Evolutionary conservation across 2,797 vertebrate species (phyloP).

Genomic region (Thalassophryne amazonica): DNA sequence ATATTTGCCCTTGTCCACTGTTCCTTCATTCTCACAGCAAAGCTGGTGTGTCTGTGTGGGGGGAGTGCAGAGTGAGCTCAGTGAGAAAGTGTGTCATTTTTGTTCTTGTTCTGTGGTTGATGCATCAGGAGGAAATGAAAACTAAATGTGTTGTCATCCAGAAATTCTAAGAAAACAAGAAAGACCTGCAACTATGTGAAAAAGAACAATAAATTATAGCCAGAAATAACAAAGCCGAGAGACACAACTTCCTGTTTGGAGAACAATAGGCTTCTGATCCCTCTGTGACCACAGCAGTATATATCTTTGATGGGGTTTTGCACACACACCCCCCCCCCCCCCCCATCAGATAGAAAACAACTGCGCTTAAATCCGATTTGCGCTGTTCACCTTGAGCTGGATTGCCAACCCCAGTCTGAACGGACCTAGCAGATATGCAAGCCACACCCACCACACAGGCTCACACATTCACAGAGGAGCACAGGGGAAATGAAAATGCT

Average conservation of each 20-base stretch:
- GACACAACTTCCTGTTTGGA: constrained; percentile 33
- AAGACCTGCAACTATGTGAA: not conserved
- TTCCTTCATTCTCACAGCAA: constrained; percentile 34
- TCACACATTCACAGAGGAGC: no score
- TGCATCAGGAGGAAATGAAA: constrained; percentile 23
- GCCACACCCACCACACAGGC: no score
- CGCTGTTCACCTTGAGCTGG: no score
- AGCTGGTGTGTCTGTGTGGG: constrained; percentile 28
- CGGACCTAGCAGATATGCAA: no score
- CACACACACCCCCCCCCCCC: no score
- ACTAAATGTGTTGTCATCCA: constrained; percentile 6
- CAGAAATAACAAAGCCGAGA: constrained; percentile 16
- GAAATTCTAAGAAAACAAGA: constrained; percentile 28
- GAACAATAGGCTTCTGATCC: constrained; percentile 44
- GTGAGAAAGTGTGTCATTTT: constrained; percentile 38
- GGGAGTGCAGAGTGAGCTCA: constrained; percentile 9
- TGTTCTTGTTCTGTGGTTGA: constrained; percentile 17
- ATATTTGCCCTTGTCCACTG: constrained; percentile 44
- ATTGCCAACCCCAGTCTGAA: no score
- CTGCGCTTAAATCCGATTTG: no score
- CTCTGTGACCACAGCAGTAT: constrained; percentile 17
- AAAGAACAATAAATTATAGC: constrained; percentile 31
- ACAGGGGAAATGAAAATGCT: no score
- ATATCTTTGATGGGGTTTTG: constrained; percentile 47
- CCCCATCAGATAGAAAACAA: no score